Percentiles rank a stretch among this genome's conserved stretches.
phyloP scores from a whole-genome alignment of 2,888 invertebrate species.

The Mythimna pallens region DNA sequence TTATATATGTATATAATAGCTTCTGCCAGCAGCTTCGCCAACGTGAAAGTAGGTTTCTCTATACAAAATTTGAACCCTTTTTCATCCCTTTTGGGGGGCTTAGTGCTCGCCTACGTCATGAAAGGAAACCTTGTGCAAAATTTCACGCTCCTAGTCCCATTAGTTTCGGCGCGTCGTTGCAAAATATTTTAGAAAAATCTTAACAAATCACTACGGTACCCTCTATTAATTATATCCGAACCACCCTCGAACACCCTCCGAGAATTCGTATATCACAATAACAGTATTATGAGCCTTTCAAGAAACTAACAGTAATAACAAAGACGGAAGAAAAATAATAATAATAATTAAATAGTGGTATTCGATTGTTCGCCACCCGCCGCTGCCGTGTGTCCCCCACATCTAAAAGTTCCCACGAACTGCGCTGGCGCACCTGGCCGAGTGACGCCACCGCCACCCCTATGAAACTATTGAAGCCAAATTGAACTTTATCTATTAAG shows the following conservation, averaged over 20 bases:
- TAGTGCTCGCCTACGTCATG: too few relatives aligned
- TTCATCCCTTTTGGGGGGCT: too few relatives aligned
- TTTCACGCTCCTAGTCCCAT: too few relatives aligned
- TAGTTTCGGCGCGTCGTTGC: neutral
- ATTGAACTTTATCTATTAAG: neutral
- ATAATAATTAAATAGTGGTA: slow-evolving; percentile 13
- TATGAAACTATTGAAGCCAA: neutral
- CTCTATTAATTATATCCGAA: slow-evolving; percentile 37
- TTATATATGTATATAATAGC: too few relatives aligned
- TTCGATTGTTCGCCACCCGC: slow-evolving; percentile 59
- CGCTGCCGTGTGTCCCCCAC: slow-evolving; percentile 64
- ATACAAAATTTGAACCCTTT: too few relatives aligned
- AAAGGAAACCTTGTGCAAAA: too few relatives aligned
- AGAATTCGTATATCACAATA: slow-evolving; percentile 44
- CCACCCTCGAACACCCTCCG: slow-evolving; percentile 53
- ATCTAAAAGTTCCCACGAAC: slow-evolving; percentile 56
- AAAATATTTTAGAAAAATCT: neutral
- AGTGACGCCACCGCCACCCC: slow-evolving; percentile 43
- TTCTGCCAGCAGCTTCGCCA: too few relatives aligned
- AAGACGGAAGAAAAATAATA: slow-evolving; percentile 51
- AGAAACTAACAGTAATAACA: slow-evolving; percentile 46
- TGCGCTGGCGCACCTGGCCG: slow-evolving; percentile 56
- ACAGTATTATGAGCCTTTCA: slow-evolving; percentile 42
- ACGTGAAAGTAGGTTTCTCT: too few relatives aligned
- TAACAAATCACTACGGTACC: neutral